Base-by-base conservation (phyloP, 2,888 invertebrate genomes). In the Scaptomyza polygonia region DNA sequence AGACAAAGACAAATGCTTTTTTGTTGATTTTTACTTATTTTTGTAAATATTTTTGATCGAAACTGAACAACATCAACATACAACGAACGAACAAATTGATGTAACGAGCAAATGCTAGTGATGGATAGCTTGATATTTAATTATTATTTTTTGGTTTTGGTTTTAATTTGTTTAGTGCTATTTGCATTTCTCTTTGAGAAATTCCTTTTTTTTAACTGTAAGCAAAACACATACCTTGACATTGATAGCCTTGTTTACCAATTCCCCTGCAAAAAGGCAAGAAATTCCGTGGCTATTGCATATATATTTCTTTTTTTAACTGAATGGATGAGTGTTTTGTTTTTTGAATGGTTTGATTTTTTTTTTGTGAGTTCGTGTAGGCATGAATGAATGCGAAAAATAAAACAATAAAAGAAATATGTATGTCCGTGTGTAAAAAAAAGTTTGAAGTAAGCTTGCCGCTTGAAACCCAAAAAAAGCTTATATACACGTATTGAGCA, bases 171-270 rank as follows among this genome's bases (percentile, higher is more conserved):
- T 71, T 61, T 58, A 69, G 57, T 62, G 57, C 30, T 74, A 62
- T 73, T 67, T 34, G 6, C 34, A 63, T 39, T 45, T 66, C 75
- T 70, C 70, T 55, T 48, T 48, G 67, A 67, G 61, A 75, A 48
- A 74, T 69, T 74, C 70, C 66, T 77, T 79, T 76, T 76, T 21
- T 74, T 71, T 64, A 78, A 84, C 73, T 84, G 83, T 61, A 83
- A 83, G 82, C 82, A 83, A 86, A 83, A 89, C 88, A 92, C 91
- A 92, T 94, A 97, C 97, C 97, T 97, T 98, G 98, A 94, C 98
- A 98, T 93, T 98, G 98, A 94, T 98, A 98, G 92, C 98, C 98
- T 94, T 98, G 98, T 93, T 97, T 98, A 92, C 97, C 98, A 93
- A 98, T 94, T 92, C 97, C 97, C 97, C 97, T 97, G 95, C 91